Evolutionary conservation across 2,888 invertebrate species (phyloP), one percentile per base, ranked within the genome.

Genomic region (Laothoe populi): DNA sequence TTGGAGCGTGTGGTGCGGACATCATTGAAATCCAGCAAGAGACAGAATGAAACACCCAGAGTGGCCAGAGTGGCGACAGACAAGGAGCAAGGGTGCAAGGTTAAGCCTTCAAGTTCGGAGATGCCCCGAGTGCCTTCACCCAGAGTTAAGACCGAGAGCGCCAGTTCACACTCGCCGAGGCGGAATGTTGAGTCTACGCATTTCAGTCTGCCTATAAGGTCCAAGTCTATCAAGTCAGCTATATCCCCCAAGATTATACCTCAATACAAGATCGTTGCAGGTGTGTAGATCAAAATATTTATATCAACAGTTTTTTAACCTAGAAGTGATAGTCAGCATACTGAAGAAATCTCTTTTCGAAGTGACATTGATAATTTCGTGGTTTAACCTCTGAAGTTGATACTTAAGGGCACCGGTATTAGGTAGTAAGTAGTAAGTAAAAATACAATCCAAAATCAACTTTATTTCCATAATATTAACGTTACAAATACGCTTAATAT

Each of bases 261-360:
- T 5, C 77, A 86, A 69, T 83, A 88, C 67, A 92, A 92, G 74
- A 89, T 92, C 49, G 84, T 92, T 49, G 86, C 92, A 83, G 91
- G 92, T 92, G 64, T 59, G 38, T 5, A 38, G 35, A 35, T 10
- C 24, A 23, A 38, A 46, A 46, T 7, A 10, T 35, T n/a, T 38
- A 24, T 21, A 31, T 26, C 46, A 23, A n/a, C 5, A 21, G 1
- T 10, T 48, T 5, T 38, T 1, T 23, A 35, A 31, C n/a, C n/a
- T n/a, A n/a, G n/a, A n/a, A n/a, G n/a, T n/a, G n/a, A n/a, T n/a
- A n/a, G n/a, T n/a, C n/a, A n/a, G n/a, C n/a, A n/a, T n/a, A n/a
- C n/a, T n/a, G n/a, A n/a, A n/a, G n/a, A n/a, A n/a, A n/a, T n/a
- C n/a, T n/a, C n/a, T n/a, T n/a, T n/a, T n/a, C n/a, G n/a, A n/a